Percentiles rank a stretch among this genome's conserved stretches.
phyloP scores from a whole-genome alignment of 2,797 vertebrate species.

The Australoheros facetus region DNA sequence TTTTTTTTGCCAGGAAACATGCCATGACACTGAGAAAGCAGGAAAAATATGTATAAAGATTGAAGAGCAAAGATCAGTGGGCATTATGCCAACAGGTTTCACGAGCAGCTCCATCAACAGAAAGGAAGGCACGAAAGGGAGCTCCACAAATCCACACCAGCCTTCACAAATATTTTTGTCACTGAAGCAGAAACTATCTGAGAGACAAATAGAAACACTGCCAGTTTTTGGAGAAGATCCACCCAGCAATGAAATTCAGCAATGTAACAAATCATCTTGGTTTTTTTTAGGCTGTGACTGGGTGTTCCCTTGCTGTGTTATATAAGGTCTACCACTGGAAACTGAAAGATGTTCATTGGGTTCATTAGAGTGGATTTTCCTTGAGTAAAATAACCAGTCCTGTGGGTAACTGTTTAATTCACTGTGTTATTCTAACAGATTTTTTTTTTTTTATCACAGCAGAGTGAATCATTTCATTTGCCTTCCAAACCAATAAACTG shows the following conservation, averaged over 20 bases:
- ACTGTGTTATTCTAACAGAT: background rate
- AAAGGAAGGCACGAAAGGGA: conserved; percentile 24
- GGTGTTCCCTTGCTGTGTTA: conserved; percentile 62
- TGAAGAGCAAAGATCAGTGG: conserved; percentile 39
- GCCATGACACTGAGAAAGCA: conserved; percentile 9
- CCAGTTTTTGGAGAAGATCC: conserved; percentile 34
- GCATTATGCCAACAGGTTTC: conserved; percentile 49
- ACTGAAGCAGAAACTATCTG: conserved; percentile 36
- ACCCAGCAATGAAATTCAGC: conserved; percentile 31
- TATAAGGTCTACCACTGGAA: conserved; percentile 32
- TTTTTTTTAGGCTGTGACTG: conserved; percentile 36
- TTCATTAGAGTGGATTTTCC: conserved; percentile 53
- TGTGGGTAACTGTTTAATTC: conserved; percentile 31
- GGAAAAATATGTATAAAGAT: conserved; percentile 38
- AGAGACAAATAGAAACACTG: conserved; percentile 33
- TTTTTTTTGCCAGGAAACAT: conserved; percentile 26
- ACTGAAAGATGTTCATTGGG: conserved; percentile 36
- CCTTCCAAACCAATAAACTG: background rate
- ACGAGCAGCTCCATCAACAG: conserved; percentile 48
- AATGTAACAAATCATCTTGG: conserved; percentile 58
- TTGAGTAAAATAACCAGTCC: conserved; percentile 34
- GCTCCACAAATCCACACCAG: conserved; percentile 35
- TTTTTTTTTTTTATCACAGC: background rate
- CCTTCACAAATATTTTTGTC: conserved; percentile 46
- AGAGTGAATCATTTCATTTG: background rate